Conservation (phyloP, 2,113 vertebrate genomes). For the Microcebus tavaratra region DNA sequence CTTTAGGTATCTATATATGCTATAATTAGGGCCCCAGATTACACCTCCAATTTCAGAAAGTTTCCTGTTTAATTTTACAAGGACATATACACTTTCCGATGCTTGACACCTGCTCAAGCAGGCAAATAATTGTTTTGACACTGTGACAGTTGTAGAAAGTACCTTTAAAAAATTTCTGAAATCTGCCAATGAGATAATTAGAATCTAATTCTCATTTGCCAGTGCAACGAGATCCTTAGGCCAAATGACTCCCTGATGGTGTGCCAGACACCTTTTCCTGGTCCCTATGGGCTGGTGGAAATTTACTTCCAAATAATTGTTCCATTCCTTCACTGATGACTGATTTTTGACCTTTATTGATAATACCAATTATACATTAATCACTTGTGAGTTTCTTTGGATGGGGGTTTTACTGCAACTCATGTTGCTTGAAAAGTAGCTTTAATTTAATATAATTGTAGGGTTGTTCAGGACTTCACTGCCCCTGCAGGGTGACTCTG, state of each 20-base stretch:
- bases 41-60: constrained; percentile 68
- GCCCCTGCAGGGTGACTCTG: background rate
- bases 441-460: constrained; percentile 19
- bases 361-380: constrained; percentile 17
- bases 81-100: constrained; percentile 50
- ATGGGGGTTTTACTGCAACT: background rate
- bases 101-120: constrained; percentile 71
- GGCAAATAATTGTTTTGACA: constrained; percentile 82
- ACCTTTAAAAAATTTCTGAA: constrained; percentile 65
- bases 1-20: background rate
- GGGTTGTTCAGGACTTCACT: background rate
- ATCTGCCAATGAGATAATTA: constrained; percentile 71
- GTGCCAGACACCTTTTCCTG: constrained; percentile 10
- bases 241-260: constrained; percentile 45
- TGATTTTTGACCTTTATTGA: constrained; percentile 65
- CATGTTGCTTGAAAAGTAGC: background rate
- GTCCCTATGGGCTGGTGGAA: background rate
- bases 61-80: constrained; percentile 72
- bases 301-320: background rate
- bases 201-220: constrained; percentile 73
- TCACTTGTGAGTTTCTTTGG: background rate
- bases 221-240: constrained; percentile 51
- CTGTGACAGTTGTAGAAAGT: constrained; percentile 64
- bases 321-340: constrained; percentile 2
- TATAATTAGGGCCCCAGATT: constrained; percentile 75